These are phyloP conservation scores for Phylloscopus collybita DNA, from an alignment of 2,797 vertebrate species.

Conservation along the genomic window DNA sequence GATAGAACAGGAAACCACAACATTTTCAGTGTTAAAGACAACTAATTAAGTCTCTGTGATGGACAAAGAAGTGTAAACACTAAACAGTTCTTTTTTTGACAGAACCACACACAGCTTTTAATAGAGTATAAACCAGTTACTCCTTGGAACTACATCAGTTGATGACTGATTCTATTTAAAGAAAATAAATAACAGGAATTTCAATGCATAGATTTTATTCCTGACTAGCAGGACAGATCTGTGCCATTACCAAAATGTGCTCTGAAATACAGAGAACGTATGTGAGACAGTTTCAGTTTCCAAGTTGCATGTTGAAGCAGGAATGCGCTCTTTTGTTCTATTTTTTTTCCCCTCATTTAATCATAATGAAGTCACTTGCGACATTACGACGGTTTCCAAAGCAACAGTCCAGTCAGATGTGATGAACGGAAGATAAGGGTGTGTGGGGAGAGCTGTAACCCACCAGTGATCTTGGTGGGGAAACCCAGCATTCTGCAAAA, in stretches of 20 bases:
- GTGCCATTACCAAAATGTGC: background rate
- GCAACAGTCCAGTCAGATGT: slow-evolving; percentile 64
- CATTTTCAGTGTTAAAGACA: background rate
- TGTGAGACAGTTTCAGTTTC: slow-evolving; percentile 53
- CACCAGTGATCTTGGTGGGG: background rate
- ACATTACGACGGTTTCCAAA: slow-evolving; percentile 51
- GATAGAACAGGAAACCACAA: background rate
- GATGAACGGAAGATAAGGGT: slow-evolving; percentile 59
- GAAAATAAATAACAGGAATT: background rate
- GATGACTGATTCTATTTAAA: background rate
- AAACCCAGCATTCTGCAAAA: background rate
- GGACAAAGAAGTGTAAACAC: background rate
- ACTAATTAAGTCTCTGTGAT: background rate
- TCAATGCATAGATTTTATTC: background rate
- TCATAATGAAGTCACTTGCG: slow-evolving; percentile 67
- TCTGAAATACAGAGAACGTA: background rate
- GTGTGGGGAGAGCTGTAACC: background rate
- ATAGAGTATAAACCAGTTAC: background rate
- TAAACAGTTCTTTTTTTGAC: background rate
- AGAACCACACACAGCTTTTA: background rate
- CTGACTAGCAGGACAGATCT: background rate
- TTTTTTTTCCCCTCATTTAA: slow-evolving; percentile 68
- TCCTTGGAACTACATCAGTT: background rate
- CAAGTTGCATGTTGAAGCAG: slow-evolving; percentile 55
- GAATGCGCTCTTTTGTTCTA: slow-evolving; percentile 65